These are phyloP conservation scores for Gila orcuttii DNA, from an alignment of 2,113 vertebrate genomes.

Conservation along the genomic window DNA sequence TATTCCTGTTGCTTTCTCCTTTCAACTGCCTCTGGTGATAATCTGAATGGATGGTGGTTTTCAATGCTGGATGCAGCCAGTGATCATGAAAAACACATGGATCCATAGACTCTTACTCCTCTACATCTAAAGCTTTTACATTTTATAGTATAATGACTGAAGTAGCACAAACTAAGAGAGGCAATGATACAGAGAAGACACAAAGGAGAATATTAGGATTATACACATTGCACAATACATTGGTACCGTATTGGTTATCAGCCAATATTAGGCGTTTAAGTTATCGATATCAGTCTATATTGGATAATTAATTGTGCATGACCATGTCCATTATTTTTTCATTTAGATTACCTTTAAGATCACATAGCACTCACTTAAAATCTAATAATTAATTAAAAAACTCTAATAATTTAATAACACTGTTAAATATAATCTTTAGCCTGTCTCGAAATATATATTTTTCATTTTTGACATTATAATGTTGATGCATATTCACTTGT, in stretches of 20 bases:
- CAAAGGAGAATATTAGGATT: background rate
- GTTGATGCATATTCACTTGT: no score
- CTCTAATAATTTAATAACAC: no score
- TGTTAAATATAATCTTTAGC: no score
- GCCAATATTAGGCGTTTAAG: background rate
- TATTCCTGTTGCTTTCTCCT: background rate
- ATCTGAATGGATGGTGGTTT: background rate
- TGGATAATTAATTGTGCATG: background rate
- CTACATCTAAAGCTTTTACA: background rate
- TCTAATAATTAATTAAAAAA: no score
- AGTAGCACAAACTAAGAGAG: background rate
- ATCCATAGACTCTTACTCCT: background rate
- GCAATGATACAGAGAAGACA: background rate
- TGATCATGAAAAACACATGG: constrained; percentile 11
- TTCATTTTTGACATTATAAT: no score
- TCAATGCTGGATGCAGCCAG: background rate
- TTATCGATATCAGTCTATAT: background rate
- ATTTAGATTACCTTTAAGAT: background rate
- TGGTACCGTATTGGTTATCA: no score
- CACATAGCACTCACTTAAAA: no score
- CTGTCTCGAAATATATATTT: no score
- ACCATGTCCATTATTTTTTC: background rate
- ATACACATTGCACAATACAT: no score
- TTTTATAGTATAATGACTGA: background rate
- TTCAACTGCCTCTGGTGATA: background rate